phyloP scores from a whole-genome alignment of 2,888 invertebrate genomes.

The Drosophila mimetica region DNA sequence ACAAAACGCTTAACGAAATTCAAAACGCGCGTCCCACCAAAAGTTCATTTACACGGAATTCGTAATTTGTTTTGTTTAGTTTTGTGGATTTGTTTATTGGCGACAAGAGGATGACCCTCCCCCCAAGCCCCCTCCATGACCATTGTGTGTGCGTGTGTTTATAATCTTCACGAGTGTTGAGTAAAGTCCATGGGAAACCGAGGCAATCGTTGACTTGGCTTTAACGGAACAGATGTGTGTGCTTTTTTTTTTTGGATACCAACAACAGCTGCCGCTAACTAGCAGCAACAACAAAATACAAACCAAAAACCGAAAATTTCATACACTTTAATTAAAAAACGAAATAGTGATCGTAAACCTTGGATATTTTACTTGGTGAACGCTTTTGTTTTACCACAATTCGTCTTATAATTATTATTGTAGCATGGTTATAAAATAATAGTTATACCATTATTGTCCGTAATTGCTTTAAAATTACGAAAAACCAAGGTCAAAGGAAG shows the following conservation, averaged over 20 bases:
- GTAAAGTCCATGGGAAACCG: constrained; percentile 33
- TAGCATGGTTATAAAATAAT: neutral
- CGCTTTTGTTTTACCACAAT: constrained; percentile 10
- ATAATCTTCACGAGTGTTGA: constrained; percentile 20
- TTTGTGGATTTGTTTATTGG: constrained; percentile 72
- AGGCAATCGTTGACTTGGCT: constrained; percentile 38
- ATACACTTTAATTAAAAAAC: constrained; percentile 27
- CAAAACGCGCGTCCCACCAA: constrained; percentile 49
- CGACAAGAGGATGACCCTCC: constrained; percentile 10
- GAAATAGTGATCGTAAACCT: constrained; percentile 28
- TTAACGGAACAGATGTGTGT: constrained; percentile 52
- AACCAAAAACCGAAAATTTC: constrained; percentile 10
- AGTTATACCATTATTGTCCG: neutral
- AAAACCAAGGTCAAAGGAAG: neutral
- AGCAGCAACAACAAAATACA: constrained; percentile 17
- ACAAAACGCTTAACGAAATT: constrained; percentile 39
- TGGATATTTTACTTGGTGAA: constrained; percentile 14
- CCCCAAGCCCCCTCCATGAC: neutral
- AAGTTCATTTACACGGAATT: constrained; percentile 75
- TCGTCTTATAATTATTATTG: constrained; percentile 15
- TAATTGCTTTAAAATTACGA: neutral
- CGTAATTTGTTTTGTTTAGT: constrained; percentile 70
- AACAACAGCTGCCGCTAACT: constrained; percentile 35
- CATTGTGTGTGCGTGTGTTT: constrained; percentile 17
- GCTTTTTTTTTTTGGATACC: constrained; percentile 5